Evolutionary conservation across 1,140 invertebrate genomes (phyloP), one percentile per base, ranked within the genome.

Genomic region (Sycophila sp.): DNA sequence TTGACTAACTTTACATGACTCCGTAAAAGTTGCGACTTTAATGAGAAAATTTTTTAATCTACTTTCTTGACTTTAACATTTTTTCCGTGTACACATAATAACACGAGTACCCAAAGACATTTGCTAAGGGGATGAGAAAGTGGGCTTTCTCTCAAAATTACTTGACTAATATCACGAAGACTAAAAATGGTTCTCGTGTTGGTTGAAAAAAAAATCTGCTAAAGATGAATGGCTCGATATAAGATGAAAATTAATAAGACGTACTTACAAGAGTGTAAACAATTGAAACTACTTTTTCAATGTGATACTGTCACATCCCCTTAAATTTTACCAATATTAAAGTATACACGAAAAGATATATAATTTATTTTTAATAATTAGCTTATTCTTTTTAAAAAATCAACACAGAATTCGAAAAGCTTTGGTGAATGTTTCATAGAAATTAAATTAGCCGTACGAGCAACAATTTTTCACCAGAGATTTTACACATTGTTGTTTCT

Each of bases 401-500:
- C 11, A 59, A 53, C 15, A 59, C 13, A 22, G 28, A 58, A 4
- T 34, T 13, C 19, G 26, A 4, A n/a, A 69, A 2, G 17, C 42
- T 53, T 19, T 32, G 32, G 26, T 60, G 55, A 53, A 69, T 51
- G 7, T 62, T 60, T 38, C 13, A 49, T 30, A 40, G 0, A 65
- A 19, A 28, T 47, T 34, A 49, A 36, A 15, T 22, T 47, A 47
- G 4, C n/a, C n/a, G n/a, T n/a, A n/a, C n/a, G n/a, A n/a, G n/a
- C n/a, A 47, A 47, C 19, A 24, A 30, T 8, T 53, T 51, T 69
- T 69, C 45, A 69, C 47, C 34, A 32, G 45, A 53, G 45, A 38
- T 19, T 22, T 30, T n/a, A 60, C 45, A 62, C 45, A 60, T 60
- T 69, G 34, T 26, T 69, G 45, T 69, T 60, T 68, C 10, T 36